phyloP scores from a whole-genome alignment of 2,113 vertebrate species.

The Numenius arquata region DNA sequence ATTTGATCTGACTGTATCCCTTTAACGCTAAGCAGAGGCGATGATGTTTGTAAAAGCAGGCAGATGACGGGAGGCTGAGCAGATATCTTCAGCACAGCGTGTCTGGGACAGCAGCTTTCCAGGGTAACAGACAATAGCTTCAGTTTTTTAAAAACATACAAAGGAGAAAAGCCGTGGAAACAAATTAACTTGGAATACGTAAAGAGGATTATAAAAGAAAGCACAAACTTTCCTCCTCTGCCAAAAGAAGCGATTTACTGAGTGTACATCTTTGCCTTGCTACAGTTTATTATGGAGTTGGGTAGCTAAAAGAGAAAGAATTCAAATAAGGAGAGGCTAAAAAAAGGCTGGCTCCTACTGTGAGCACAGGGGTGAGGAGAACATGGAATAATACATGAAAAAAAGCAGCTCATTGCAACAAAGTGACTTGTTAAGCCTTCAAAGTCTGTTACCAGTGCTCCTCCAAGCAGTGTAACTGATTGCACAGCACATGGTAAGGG shows the following conservation, averaged over 20 bases:
- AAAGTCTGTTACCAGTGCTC: constrained; percentile 2
- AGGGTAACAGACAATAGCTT: constrained; percentile 1
- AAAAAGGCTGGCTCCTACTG: constrained; percentile 17
- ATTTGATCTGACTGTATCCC: neutral
- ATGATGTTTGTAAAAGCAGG: neutral
- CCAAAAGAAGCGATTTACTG: neutral
- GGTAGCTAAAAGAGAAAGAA: constrained; percentile 43
- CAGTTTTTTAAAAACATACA: neutral
- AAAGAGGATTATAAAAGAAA: constrained; percentile 54
- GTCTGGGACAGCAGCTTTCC: constrained; percentile 17
- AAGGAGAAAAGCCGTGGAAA: constrained; percentile 43
- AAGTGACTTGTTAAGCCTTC: constrained; percentile 35
- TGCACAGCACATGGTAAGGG: neutral
- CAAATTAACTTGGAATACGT: constrained; percentile 50
- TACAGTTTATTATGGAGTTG: constrained; percentile 36
- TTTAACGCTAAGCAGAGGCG: neutral
- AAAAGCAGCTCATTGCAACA: constrained; percentile 27
- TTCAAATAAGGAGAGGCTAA: constrained; percentile 51
- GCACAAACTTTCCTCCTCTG: constrained; percentile 32
- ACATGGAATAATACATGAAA: constrained; percentile 24
- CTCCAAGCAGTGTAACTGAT: constrained; percentile 42
- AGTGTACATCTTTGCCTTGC: constrained; percentile 7
- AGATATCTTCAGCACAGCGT: constrained; percentile 8
- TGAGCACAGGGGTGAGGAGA: constrained; percentile 22
- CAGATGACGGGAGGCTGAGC: neutral